phyloP scores from a whole-genome alignment of 92 coral and sea anemone genomes.

The Montipora capitata region DNA sequence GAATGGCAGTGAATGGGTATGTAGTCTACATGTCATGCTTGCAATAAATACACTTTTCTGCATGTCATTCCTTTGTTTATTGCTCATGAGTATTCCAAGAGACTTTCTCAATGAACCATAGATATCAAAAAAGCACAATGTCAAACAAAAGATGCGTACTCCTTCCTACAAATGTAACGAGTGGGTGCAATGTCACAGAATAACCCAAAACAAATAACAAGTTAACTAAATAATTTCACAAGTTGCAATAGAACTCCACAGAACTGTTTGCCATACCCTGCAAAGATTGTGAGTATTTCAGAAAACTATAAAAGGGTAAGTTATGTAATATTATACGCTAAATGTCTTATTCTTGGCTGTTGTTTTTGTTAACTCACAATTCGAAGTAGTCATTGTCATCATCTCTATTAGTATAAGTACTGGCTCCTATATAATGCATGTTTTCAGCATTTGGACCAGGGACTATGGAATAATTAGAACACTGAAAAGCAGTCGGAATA shows the following conservation, averaged over 20 bases:
- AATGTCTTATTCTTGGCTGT: neutral
- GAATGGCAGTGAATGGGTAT: neutral
- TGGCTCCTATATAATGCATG: slow-evolving; percentile 5
- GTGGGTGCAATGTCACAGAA: slow-evolving; percentile 12
- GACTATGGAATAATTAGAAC: slow-evolving; percentile 1
- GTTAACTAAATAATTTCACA: slow-evolving; percentile 3
- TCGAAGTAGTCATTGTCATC: slow-evolving; percentile 17
- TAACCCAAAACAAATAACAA: slow-evolving; percentile 7
- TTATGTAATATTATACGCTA: neutral
- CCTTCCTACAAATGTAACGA: neutral
- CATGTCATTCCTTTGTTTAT: slow-evolving; percentile 2
- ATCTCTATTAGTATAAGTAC: neutral
- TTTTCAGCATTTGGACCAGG: slow-evolving; percentile 8
- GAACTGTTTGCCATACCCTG: neutral
- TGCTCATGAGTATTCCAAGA: neutral
- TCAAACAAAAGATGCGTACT: slow-evolving; percentile 8
- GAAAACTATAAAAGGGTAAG: neutral
- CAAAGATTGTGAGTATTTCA: slow-evolving; percentile 2
- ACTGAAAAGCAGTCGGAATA: neutral
- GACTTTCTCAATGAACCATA: neutral
- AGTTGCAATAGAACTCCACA: slow-evolving; percentile 3
- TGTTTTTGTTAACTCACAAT: slow-evolving; percentile 3
- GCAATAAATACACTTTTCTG: neutral
- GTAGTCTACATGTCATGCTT: neutral
- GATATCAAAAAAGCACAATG: neutral